Conservation (phyloP, 2,888 invertebrate species). For the Calameuta idolon region DNA sequence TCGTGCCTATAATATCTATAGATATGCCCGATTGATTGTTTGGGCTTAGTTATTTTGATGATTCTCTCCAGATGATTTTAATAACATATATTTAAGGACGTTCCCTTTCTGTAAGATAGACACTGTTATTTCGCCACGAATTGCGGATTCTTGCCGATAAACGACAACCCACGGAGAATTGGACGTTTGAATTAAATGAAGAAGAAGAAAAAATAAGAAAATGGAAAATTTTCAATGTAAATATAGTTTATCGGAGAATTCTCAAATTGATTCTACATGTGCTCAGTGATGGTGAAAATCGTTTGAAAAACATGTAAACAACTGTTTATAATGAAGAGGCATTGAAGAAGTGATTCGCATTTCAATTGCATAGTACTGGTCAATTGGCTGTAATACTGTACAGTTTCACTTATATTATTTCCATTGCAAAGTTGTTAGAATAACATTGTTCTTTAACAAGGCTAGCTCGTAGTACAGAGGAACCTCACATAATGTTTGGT, state of each 20-base stretch:
- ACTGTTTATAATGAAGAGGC: background rate
- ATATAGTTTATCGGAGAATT: background rate
- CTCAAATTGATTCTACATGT: background rate
- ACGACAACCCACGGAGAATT: background rate
- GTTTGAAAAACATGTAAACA: background rate
- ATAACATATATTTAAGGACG: background rate
- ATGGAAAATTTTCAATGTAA: background rate
- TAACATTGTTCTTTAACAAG: background rate
- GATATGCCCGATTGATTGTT: constrained; percentile 87
- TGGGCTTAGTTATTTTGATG: constrained; percentile 35
- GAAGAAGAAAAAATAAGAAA: background rate
- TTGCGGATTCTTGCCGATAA: background rate
- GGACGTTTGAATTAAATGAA: background rate
- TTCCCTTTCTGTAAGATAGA: background rate
- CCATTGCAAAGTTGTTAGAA: too few species aligned
- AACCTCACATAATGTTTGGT: background rate
- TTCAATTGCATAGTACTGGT: background rate
- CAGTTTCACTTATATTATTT: background rate
- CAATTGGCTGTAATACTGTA: background rate
- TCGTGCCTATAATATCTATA: constrained; percentile 89
- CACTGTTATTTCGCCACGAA: background rate
- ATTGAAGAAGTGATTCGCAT: background rate
- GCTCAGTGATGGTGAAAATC: background rate
- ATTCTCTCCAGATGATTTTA: background rate
- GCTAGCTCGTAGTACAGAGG: background rate